Evolutionary conservation across 2,113 vertebrate species (phyloP), one percentile per base, ranked within the genome.

Genomic region (Petromus typicus): DNA sequence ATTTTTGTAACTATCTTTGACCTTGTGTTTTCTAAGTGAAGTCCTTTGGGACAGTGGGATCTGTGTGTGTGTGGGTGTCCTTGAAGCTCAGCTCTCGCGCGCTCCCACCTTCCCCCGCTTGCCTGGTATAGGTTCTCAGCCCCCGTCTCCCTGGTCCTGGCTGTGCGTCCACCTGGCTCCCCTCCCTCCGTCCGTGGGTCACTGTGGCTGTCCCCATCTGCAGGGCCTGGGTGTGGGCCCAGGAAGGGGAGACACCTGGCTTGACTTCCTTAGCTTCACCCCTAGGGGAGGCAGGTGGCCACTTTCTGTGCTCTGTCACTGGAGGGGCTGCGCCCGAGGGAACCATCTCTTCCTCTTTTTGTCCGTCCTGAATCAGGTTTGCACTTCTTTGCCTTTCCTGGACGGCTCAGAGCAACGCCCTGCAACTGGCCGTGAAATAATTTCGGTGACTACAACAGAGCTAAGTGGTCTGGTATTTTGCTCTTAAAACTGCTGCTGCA

Each of bases 1-100:
- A 43, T 25, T 75, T 9, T 84, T 84, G 40, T 22, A 54, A 17
- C 79, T 30, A 81, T 32, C 51, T 81, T 45, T 90, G 48, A 17
- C 56, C 34, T 7, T 56, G 16, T 37, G 32, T 79, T 66, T 93
- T 79, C 73, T 30, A 67, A 43, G 45, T 17, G 27, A 86, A 54
- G 20, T 56, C 59, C 8, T 3, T 3, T 66, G 18, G 32, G 12
- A 16, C 63, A 25, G 2, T n/a, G 6, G 30, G 17, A 14, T n/a
- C 1, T 14, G 6, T 66, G 30, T 37, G 2, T 2, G 27, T 59
- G 27, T 37, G 5, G n/a, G n/a, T n/a, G n/a, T n/a, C n/a, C n/a
- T 78, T 78, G 45, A 12, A 78, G 59, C 20, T 40, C 59, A 76
- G 45, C 14, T 92, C n/a, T 7, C 11, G 12, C 9, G 30, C 27